phyloP scores from a whole-genome alignment of 1,140 invertebrate genomes.

The Heterodera carotae region DNA sequence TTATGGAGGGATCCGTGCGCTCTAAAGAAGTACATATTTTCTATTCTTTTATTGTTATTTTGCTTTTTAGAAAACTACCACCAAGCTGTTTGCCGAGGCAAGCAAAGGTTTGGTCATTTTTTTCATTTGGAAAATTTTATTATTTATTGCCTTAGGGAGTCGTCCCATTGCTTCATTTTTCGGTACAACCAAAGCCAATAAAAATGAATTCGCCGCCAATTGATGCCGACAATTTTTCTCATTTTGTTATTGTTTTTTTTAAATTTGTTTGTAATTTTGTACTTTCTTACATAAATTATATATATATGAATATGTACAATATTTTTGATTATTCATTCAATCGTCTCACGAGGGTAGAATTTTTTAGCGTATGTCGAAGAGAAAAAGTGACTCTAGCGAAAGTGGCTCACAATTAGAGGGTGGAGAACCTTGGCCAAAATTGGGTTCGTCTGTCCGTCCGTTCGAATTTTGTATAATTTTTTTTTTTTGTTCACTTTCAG shows the following conservation, averaged over 20 bases:
- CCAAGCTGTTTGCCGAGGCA: slow-evolving; percentile 3
- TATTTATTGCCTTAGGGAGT: background rate
- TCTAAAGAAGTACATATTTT: too few relatives aligned
- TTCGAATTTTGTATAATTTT: background rate
- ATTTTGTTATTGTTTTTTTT: slow-evolving; percentile 4
- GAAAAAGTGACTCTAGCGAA: slow-evolving; percentile 14
- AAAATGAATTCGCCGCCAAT: background rate
- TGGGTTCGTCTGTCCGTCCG: slow-evolving; percentile 7
- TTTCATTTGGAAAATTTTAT: background rate
- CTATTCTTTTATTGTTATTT: too few relatives aligned
- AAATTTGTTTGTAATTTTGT: background rate
- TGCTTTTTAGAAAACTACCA: background rate
- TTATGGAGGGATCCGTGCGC: too few relatives aligned
- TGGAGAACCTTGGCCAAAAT: background rate
- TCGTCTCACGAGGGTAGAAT: too few relatives aligned
- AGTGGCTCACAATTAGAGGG: background rate
- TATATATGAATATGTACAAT: background rate
- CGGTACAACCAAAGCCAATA: background rate
- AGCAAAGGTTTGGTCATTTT: background rate
- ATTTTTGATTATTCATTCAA: background rate
- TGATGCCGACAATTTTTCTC: background rate
- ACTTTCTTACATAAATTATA: slow-evolving; percentile 10
- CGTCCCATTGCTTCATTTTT: background rate
- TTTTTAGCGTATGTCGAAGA: slow-evolving; percentile 23
- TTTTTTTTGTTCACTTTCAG: background rate